Evolutionary conservation across 2,113 vertebrate species (phyloP), one percentile per base, ranked within the genome.

Genomic region (Triplophysa siluroides): DNA sequence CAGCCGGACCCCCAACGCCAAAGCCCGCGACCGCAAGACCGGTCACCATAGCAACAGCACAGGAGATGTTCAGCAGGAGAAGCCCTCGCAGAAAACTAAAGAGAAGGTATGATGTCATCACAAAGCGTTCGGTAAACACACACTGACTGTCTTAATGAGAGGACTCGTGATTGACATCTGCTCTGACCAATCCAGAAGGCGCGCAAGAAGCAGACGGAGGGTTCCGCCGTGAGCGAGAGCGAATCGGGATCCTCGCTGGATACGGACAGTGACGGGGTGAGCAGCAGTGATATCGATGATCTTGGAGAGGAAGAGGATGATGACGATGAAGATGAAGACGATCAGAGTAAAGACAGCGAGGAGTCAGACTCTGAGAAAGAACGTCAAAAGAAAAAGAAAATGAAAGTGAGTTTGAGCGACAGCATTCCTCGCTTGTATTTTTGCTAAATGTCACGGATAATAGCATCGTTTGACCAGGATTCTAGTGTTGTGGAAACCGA

Each of bases 231-330:
- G 65, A 98, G 95, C 4, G 95, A 97, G 88, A 99, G 96, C 78
- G 98, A 99, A 84, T 97, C 96, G 0, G 97, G 95, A 83, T 94
- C 97, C 21, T 96, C 96, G 12, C 96, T 97, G 50, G 96, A 98
- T 88, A 97, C 94, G 76, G 96, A 97, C 19, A 98, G 96, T 77
- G 96, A 98, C 83, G 98, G 95, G n/a, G 93, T 96, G 76, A 96
- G 97, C 82, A 99, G 96, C 81, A 98, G 95, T 60, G 96, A 99
- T 84, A 95, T 97, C 0, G 98, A 99, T 82, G 98, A 99, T 84
- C 89, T 98, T 2, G 95, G 94, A 11, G 97, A 98, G 77, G 96
- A 98, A 81, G 97, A 98, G 58, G 95, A 96, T 19, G 96, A 98
- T 2, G 93, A 94, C 0, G 92, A 88, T 0, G 92, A 93, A 0